Percentiles rank a stretch among this genome's conserved stretches.
phyloP scores from a whole-genome alignment of 2,797 vertebrate species.

The Anas georgica region DNA sequence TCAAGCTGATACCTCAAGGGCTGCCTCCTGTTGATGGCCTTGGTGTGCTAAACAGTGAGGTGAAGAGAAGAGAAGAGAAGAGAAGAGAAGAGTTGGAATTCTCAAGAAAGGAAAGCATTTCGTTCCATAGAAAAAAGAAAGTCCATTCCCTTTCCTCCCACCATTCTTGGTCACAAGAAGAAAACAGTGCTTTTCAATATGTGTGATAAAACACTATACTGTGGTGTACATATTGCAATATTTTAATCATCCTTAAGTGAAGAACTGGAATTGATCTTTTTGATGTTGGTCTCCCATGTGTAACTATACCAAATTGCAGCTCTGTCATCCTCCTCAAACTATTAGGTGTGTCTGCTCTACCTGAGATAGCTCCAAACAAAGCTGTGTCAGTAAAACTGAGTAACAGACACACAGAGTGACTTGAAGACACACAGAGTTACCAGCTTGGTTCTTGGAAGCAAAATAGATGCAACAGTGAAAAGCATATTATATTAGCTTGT shows the following conservation, averaged over 20 bases:
- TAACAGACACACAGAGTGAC: background rate
- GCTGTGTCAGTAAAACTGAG: background rate
- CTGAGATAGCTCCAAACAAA: background rate
- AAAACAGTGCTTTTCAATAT: background rate
- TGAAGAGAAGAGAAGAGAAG: conserved; percentile 31
- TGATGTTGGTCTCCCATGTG: background rate
- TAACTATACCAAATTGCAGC: background rate
- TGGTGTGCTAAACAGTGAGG: conserved; percentile 78
- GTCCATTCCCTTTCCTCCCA: background rate
- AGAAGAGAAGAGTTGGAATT: conserved; percentile 7
- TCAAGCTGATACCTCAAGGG: conserved; percentile 92
- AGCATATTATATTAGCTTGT: background rate
- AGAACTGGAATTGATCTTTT: background rate
- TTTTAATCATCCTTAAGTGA: background rate
- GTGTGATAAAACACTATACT: background rate
- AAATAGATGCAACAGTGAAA: background rate
- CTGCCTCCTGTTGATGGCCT: conserved; percentile 95
- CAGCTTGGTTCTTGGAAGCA: background rate
- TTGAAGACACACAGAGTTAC: background rate
- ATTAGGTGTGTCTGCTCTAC: background rate
- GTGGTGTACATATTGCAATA: background rate
- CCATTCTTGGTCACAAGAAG: background rate
- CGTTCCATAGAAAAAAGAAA: background rate
- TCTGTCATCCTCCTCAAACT: background rate
- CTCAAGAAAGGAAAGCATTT: background rate